A percentile compares a stretch with the other conserved stretches of the same genome.
Conservation (phyloP, 2,797 vertebrate species). For the Enteromius paludinosus region DNA sequence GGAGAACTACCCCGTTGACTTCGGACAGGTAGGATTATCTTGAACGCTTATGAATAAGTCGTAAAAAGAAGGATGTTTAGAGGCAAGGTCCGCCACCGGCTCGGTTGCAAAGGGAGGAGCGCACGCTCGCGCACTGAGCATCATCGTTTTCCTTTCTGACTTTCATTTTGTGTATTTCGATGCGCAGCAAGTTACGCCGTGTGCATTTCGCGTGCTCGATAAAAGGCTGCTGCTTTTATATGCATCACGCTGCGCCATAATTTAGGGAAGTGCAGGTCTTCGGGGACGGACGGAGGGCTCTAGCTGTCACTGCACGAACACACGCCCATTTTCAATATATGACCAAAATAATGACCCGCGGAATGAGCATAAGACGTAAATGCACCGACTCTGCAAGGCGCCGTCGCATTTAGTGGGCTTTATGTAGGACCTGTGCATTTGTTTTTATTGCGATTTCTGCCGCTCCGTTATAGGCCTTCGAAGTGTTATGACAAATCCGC, state of each 20-base stretch:
- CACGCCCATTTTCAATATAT: constrained; percentile 73
- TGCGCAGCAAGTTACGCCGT: constrained; percentile 39
- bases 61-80: constrained; percentile 5
- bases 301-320: constrained; percentile 57
- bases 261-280: constrained; percentile 78
- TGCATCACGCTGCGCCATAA: constrained; percentile 67
- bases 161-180: constrained; percentile 57
- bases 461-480: constrained; percentile 10
- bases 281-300: constrained; percentile 31
- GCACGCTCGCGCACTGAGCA: constrained; percentile 44
- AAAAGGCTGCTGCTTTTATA: constrained; percentile 27
- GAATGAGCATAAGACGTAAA: constrained; percentile 4
- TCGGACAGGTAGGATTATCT: constrained; percentile 59
- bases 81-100: constrained; percentile 10
- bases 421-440: background rate
- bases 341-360: constrained; percentile 28
- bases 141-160: constrained; percentile 53
- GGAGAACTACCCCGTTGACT: constrained; percentile 61
- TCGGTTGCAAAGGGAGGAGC: constrained; percentile 41
- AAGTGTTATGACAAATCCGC: constrained; percentile 18
- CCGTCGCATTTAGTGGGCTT: background rate
- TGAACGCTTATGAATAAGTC: background rate
- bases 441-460: constrained; percentile 5
- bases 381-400: background rate
- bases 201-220: constrained; percentile 31